Percentiles rank a stretch among this genome's conserved stretches.
Conservation (phyloP, 2,113 vertebrate genomes). For the Pseudorhombus dupliciocellatus region DNA sequence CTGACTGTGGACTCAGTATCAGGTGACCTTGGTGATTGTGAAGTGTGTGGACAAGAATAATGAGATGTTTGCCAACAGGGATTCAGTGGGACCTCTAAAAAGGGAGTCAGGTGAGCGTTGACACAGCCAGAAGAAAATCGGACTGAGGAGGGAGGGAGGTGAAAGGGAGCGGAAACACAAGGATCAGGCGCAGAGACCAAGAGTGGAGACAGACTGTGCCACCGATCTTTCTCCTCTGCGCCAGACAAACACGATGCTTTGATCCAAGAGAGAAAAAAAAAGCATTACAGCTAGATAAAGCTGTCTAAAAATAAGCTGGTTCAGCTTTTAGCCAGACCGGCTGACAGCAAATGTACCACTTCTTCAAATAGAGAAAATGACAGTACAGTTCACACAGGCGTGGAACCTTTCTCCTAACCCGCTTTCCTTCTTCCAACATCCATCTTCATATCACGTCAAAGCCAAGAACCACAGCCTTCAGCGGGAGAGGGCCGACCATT, state of each 20-base stretch:
- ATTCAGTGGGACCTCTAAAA: conserved; percentile 32
- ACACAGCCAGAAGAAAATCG: neutral
- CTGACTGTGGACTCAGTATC: conserved; percentile 44
- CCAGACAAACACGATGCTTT: conserved; percentile 52
- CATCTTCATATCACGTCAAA: conserved; percentile 27
- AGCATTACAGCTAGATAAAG: conserved; percentile 54
- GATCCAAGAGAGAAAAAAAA: conserved; percentile 69
- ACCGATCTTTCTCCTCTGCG: conserved; percentile 30
- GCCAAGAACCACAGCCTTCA: neutral
- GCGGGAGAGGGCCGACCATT: neutral
- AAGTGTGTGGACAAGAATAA: conserved; percentile 68
- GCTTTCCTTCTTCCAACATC: neutral
- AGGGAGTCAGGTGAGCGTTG: conserved; percentile 34
- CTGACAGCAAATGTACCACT: conserved; percentile 49
- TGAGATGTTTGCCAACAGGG: conserved; percentile 59
- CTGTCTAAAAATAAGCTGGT: conserved; percentile 71
- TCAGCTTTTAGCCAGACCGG: conserved; percentile 28
- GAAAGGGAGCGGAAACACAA: conserved; percentile 13
- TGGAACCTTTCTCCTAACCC: neutral
- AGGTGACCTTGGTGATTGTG: conserved; percentile 68
- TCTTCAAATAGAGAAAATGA: conserved; percentile 44
- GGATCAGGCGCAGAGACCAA: neutral
- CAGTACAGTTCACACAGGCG: neutral
- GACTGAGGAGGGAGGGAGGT: conserved; percentile 9
- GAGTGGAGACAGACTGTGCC: conserved; percentile 23